Base-by-base conservation (phyloP, 2,888 invertebrate species). In the Sminthurinus aureus region DNA sequence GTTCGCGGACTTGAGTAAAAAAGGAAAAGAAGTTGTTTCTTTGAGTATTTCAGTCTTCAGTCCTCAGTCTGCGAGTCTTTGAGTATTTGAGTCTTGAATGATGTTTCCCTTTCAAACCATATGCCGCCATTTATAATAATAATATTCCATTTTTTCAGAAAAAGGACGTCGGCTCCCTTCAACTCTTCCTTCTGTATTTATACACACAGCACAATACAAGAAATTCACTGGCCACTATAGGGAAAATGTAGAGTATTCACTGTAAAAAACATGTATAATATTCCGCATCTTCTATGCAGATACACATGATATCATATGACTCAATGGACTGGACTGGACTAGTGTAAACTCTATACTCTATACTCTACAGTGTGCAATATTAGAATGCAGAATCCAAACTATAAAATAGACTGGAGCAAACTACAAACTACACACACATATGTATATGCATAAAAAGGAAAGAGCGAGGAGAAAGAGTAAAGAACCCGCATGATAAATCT, bases 401-500 rank as follows among this genome's bases (percentile, higher is more conserved):
- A 38, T 38, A 6, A 38, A 38, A 38, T 38, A 38, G 38, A 38
- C 38, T 38, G n/a, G 69, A 2, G n/a, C 20, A 69, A 38, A 50
- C 8, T 75, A 75, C 75, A 50, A 15, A 2, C 50, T 18, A 73
- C 18, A 64, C 1, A 58, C 1, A 38, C 38, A 58, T 18, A 9
- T 18, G 64, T 64, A 64, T 8, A n/a, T 12, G 58, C 11, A 58
- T 11, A n/a, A 64, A 64, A 15, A 64, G n/a, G 64, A 26, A 71
- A 11, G 15, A 26, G 26, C 20, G 26, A 71, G 26, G 1, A 6
- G 71, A 26, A 26, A n/a, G 38, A 38, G 38, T 38, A 38, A 38
- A 51, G 52, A 76, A n/a, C 76, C 80, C 80, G 80, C 80, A 80
- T 71, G 80, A 80, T 80, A 80, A 80, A 80, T 80, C 69, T 80